Conservation (phyloP, 2,113 vertebrate genomes). For the Sinocyclocheilus anophthalmus region DNA sequence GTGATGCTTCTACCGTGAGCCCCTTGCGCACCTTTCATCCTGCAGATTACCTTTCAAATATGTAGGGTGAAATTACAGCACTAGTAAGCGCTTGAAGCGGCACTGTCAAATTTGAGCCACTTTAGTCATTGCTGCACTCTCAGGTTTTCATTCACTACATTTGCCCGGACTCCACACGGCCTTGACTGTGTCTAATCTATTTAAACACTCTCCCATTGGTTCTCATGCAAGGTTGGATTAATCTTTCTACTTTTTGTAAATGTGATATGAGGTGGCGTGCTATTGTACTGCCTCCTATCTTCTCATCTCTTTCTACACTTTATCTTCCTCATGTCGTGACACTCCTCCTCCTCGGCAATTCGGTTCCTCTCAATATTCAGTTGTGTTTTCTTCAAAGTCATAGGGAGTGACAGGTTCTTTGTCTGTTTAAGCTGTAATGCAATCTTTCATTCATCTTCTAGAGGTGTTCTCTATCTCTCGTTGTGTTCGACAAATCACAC, state of each 20-base stretch:
- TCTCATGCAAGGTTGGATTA: not conserved
- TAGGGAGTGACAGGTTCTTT: not conserved
- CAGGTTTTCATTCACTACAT: conserved; percentile 16
- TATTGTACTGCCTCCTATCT: conserved; percentile 25
- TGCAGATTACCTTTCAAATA: conserved; percentile 37
- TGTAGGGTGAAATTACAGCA: conserved; percentile 7
- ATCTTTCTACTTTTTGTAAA: conserved; percentile 24
- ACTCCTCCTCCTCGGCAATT: not conserved
- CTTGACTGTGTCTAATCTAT: conserved; percentile 27
- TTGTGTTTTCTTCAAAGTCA: conserved; percentile 37
- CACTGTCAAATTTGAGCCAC: conserved; percentile 14
- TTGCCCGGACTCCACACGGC: not conserved
- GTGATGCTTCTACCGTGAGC: not conserved
- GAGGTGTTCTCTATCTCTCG: not conserved
- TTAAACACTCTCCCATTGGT: conserved; percentile 30
- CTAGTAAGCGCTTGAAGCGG: not conserved
- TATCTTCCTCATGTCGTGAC: conserved; percentile 3
- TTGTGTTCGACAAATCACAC: conserved; percentile 15
- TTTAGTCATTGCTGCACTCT: conserved; percentile 33
- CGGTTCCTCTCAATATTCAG: conserved; percentile 1
- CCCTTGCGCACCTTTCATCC: not conserved
- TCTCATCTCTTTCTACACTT: conserved; percentile 38
- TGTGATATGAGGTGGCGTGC: conserved; percentile 5
- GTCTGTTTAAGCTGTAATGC: conserved; percentile 27
- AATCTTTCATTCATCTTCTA: conserved; percentile 57